A percentile compares a stretch with the other conserved stretches of the same genome.
These are phyloP conservation scores for Amphipoea oculea DNA, from an alignment of 2,888 invertebrate species.

Conservation along the genomic window DNA sequence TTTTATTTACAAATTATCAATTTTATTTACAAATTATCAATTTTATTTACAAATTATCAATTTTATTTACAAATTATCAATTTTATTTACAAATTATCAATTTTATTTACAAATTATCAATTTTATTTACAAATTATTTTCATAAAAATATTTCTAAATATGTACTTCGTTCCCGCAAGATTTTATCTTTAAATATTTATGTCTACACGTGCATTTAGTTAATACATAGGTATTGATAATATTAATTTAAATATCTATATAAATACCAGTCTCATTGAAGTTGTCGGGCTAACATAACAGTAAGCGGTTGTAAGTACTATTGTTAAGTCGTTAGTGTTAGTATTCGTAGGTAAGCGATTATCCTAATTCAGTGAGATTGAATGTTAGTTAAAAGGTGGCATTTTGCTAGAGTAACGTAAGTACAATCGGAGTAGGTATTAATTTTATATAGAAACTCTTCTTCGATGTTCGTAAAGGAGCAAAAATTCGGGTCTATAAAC, in stretches of 20 bases:
- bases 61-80: background rate
- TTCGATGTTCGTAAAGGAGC: conserved; percentile 33
- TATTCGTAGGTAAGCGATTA: conserved; percentile 61
- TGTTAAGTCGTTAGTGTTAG: conserved; percentile 50
- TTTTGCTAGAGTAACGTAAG: conserved; percentile 77
- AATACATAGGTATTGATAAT: conserved; percentile 34
- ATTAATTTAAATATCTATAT: conserved; percentile 28
- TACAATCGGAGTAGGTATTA: conserved; percentile 69
- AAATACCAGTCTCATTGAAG: conserved; percentile 31
- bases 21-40: too few relatives aligned
- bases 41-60: too few relatives aligned
- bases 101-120: too few relatives aligned
- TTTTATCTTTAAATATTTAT: conserved; percentile 26
- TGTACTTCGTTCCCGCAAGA: conserved; percentile 1
- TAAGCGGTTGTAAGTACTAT: conserved; percentile 62
- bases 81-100: too few relatives aligned
- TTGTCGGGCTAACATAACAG: conserved; percentile 52
- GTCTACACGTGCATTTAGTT: conserved; percentile 58
- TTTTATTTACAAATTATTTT: background rate
- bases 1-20: background rate
- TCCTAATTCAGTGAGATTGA: conserved; percentile 78
- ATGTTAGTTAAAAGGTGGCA: conserved; percentile 78
- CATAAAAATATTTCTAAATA: conserved; percentile 3
- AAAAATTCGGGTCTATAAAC: background rate
- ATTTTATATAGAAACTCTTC: conserved; percentile 43